Evolutionary conservation across 2,113 vertebrate species (phyloP), one percentile per base, ranked within the genome.

Genomic region (Lophochroa leadbeateri): DNA sequence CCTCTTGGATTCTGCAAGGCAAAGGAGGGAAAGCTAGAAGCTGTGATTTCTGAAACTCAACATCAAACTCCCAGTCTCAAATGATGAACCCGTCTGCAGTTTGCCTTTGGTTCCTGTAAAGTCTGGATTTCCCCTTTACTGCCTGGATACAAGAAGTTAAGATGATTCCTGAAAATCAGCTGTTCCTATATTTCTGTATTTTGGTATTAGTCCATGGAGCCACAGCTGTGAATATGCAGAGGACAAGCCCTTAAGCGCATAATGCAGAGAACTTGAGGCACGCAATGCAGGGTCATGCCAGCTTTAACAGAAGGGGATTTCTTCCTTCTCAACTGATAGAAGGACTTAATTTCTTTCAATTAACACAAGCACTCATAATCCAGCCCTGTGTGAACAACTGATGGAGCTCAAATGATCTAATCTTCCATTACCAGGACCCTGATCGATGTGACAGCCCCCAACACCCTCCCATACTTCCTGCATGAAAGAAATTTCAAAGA

Each of bases 401-500:
- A 23, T 33, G 29, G 84, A 86, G 27, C 7, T 37, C 13, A 10
- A 72, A 41, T 17, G 20, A 69, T 19, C 43, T 4, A 49, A 60
- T 27, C 53, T 77, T 35, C 16, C 29, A 27, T 29, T 33, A 29
- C 19, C 28, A 58, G 35, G 44, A 52, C 7, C 20, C 14, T 16
- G 33, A 31, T 1, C 5, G 3, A 27, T 33, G 5, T 6, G 64
- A 61, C 7, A 82, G 25, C 18, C 7, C 17, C 31, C 11, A 0
- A 1, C 28, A 31, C 8, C 7, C 23, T 41, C 53, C 29, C 7
- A 12, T 7, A 64, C 5, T 23, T 43, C 58, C 82, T 57, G 82
- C 31, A 14, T 9, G 19, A n/a, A 39, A 52, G 24, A 35, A 10
- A 17, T 21, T 37, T 35, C 39, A 20, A 50, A 28, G 21, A 61